Evolutionary conservation across 2,888 invertebrate species (phyloP).

Genomic region (Apamea anceps): DNA sequence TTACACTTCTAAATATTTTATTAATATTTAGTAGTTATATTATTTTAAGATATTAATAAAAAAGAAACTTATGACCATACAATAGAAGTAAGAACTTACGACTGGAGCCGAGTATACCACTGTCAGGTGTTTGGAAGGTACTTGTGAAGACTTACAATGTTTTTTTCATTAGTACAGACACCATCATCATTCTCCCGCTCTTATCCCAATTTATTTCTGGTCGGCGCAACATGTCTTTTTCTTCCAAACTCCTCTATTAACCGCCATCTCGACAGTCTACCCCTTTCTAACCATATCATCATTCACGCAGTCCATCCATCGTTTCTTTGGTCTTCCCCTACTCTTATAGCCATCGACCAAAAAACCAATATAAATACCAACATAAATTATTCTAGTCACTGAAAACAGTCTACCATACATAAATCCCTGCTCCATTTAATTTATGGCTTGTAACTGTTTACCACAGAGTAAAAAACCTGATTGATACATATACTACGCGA

Average conservation of each 20-base stretch:
- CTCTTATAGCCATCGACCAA: too few species aligned
- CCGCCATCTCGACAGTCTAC: too few species aligned
- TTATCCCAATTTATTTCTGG: too few species aligned
- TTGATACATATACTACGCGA: slow-evolving; percentile 48
- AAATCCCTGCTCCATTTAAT: slow-evolving; percentile 33
- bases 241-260: too few species aligned
- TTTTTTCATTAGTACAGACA: too few species aligned
- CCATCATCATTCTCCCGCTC: too few species aligned
- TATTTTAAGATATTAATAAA: not conserved
- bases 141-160: too few species aligned
- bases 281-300: too few species aligned
- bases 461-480: slow-evolving; percentile 48
- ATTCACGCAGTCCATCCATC: too few species aligned
- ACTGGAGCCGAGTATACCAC: not conserved
- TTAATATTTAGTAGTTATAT: not conserved
- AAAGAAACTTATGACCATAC: not conserved
- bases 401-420: slow-evolving; percentile 16
- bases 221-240: too few species aligned
- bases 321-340: too few species aligned
- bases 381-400: slow-evolving; percentile 27
- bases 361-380: not conserved
- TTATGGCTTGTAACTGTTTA: slow-evolving; percentile 41
- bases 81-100: not conserved
- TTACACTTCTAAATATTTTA: not conserved
- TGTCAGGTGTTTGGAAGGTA: too few species aligned